phyloP scores from a whole-genome alignment of 2,888 invertebrate species.

The Chironomus tentans region DNA sequence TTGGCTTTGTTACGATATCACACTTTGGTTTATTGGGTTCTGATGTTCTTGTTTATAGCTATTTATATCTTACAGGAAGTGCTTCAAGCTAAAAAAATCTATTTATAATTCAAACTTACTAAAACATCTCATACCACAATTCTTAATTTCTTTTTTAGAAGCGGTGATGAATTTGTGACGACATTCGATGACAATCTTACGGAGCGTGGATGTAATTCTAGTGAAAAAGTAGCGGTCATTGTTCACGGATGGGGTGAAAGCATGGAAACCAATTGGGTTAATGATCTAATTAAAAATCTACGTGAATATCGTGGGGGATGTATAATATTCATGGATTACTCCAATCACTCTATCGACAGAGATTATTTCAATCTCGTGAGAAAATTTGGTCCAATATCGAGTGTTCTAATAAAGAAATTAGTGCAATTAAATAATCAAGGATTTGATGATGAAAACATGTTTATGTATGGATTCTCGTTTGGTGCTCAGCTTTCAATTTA shows the following conservation, averaged over 20 bases:
- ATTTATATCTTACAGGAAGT: too few species aligned
- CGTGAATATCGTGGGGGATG: slow-evolving; percentile 37
- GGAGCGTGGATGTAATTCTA: slow-evolving; percentile 31
- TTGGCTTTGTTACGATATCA: too few species aligned
- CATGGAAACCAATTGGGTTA: slow-evolving; percentile 36
- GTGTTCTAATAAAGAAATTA: slow-evolving; percentile 33
- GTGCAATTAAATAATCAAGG: slow-evolving; percentile 33
- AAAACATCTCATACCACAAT: not conserved
- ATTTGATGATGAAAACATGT: slow-evolving; percentile 31
- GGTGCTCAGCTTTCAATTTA: slow-evolving; percentile 11
- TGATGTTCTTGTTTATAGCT: too few species aligned
- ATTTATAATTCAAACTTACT: too few species aligned
- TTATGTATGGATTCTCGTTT: slow-evolving; percentile 20
- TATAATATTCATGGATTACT: slow-evolving; percentile 39
- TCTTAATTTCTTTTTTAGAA: slow-evolving; percentile 7
- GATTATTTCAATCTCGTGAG: slow-evolving; percentile 36
- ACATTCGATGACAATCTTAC: slow-evolving; percentile 27
- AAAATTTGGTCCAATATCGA: slow-evolving; percentile 34
- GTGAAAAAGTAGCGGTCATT: slow-evolving; percentile 38
- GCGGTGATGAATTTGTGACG: slow-evolving; percentile 27
- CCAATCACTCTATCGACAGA: slow-evolving; percentile 31
- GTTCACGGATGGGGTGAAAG: slow-evolving; percentile 40
- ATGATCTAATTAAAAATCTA: not conserved
- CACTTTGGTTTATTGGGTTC: too few species aligned
- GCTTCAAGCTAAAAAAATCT: too few species aligned